Conservation (phyloP, 2,797 vertebrate species). For the Cottoperca gobio region DNA sequence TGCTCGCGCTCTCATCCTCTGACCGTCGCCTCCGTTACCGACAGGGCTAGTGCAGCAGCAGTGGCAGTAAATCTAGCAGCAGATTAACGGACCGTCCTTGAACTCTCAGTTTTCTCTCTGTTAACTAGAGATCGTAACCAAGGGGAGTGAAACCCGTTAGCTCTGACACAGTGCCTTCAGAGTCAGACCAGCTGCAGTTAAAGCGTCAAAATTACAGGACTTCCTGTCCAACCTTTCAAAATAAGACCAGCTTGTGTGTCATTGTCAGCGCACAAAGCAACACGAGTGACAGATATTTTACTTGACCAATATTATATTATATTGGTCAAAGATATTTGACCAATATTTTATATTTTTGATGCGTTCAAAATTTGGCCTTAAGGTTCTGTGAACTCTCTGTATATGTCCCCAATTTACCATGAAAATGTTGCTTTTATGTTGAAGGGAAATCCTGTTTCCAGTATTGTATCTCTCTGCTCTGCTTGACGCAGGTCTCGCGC, state of each 20-base stretch:
- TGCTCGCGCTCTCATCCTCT: slow-evolving; percentile 47
- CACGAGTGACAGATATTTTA: neutral
- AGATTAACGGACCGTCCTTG: neutral
- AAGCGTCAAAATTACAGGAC: neutral
- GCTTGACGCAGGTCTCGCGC: slow-evolving; percentile 2
- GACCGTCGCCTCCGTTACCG: neutral
- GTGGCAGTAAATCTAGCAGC: neutral
- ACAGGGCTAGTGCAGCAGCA: neutral
- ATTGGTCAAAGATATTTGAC: neutral
- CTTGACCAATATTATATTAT: neutral
- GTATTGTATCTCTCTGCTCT: no score
- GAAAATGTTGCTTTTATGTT: neutral
- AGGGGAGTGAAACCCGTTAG: neutral
- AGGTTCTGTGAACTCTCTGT: neutral
- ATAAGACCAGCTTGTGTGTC: neutral
- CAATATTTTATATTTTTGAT: neutral
- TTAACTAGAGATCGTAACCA: neutral
- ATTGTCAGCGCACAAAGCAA: neutral
- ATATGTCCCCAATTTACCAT: neutral
- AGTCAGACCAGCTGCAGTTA: neutral
- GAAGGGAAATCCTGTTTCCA: neutral
- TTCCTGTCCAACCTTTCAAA: neutral
- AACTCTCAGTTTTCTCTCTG: neutral
- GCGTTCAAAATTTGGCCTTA: neutral
- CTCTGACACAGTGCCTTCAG: neutral